Evolutionary conservation across 1,140 invertebrate species (phyloP), one percentile per base, ranked within the genome.

Genomic region (Eulimnadia texana): DNA sequence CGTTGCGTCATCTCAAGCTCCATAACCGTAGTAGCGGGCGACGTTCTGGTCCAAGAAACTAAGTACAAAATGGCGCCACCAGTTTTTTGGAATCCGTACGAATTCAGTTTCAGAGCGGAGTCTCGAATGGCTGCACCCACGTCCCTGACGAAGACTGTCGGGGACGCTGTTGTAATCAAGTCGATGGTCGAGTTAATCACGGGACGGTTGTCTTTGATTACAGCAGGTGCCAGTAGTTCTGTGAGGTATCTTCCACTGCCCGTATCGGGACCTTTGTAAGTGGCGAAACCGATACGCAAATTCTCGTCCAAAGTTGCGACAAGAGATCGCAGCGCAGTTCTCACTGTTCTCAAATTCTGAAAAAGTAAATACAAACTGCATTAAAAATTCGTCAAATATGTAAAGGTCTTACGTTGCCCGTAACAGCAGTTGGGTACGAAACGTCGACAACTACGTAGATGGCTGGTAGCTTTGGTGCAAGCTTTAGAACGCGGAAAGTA

Each of bases 31-130:
- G 27, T 33, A 20, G 25, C 29, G 19, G 28, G 22, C 3, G 20
- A 23, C 0, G 55, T 28, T 29, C 33, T 10, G 11, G 23, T 57
- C 24, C 20, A 57, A n/a, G 25, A 27, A 19, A 57, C 20, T 10
- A 57, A 10, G 55, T 57, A 57, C 22, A 57, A 57, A 3, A 57
- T 57, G 27, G 24, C 29, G 25, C 55, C 55, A 16, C 55, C 55
- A 1, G 10, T 20, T 19, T 57, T 20, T n/a, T 57, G 27, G 33
- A 42, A 42, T 42, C 33, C 33, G 55, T 57, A 57, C 13, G 27
- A 19, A 20, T 33, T 28, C 13, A 57, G 33, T 28, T 33, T 27
- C 20, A 25, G 19, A 22, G 27, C 55, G 11, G 25, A 27, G 9
- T 57, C 55, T 1, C 55, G 55, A 3, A 57, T 33, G 6, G 22